Evolutionary conservation across 1,140 invertebrate genomes (phyloP), one percentile per base, ranked within the genome.

Genomic region (Eupeodes corollae): DNA sequence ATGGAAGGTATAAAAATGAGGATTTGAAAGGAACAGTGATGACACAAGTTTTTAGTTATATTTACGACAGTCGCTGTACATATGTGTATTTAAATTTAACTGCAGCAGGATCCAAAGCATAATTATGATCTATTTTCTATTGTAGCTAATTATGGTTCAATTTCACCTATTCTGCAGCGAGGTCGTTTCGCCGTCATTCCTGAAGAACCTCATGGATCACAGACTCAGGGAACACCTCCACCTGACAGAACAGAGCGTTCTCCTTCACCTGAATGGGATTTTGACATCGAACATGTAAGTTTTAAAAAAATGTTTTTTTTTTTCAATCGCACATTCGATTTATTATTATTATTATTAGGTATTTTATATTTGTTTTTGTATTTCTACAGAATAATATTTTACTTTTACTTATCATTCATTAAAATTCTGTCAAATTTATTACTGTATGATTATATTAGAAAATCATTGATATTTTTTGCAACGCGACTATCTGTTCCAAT

Each of bases 171-270:
- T 38, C 46, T 68, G 38, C 66, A 68, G 50, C 52, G 66, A 18
- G 66, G 66, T n/a, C 57, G 66, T 14, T 68, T 68, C 48, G 63
- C 65, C 50, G 66, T 68, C 33, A 68, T 68, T 47, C 66, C 66
- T n/a, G 66, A 68, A 46, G 66, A 68, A 48, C 64, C 65, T 14
- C 61, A 61, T 47, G 59, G 64, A 18, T 68, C 65, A 5, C 59
- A 64, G 35, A 59, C 64, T 6, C 41, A 64, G 30, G 54, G 59
- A 38, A 64, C 60, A 3, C 57, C 61, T 2, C 48, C 54, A 8
- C 52, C 52, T 2, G 54, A 55, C 13, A 52, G 46, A 37, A 49
- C 48, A 35, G 30, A 49, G 8, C 61, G 65, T 33, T 64, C 63
- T 15, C 64, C 63, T 39, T 66, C 64, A 19, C 64, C 64, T 6